phyloP scores from a whole-genome alignment of 2,888 invertebrate genomes.

The Chrysina gloriosa region DNA sequence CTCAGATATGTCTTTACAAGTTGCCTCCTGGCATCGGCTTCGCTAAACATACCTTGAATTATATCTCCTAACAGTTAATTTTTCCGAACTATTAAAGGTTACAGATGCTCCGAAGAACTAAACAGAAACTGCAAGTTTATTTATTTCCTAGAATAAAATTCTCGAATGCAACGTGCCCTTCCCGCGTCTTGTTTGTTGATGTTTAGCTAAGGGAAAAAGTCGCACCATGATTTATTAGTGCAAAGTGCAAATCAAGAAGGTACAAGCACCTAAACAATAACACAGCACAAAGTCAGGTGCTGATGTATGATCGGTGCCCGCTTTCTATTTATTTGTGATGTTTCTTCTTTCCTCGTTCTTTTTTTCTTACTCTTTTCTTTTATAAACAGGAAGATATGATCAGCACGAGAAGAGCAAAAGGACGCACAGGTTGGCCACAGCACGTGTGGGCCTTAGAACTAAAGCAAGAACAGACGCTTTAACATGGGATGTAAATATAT shows the following conservation, averaged over 20 bases:
- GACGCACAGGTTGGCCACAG: constrained; percentile 96
- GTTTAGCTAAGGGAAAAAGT: background rate
- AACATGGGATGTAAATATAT: constrained; percentile 54
- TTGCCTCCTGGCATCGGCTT: background rate
- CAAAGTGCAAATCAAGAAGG: constrained; percentile 12
- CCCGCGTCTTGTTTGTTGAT: background rate
- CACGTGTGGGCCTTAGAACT: constrained; percentile 94
- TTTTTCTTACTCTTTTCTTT: constrained; percentile 43
- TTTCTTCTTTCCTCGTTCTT: constrained; percentile 6
- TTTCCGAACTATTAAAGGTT: constrained; percentile 6
- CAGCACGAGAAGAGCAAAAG: constrained; percentile 62
- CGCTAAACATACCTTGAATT: constrained; percentile 2
- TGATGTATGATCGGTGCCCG: background rate
- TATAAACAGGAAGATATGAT: constrained; percentile 62
- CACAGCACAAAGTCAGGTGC: constrained; percentile 8
- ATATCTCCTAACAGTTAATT: background rate
- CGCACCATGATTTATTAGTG: constrained; percentile 6
- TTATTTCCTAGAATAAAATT: constrained; percentile 12
- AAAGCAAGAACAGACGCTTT: constrained; percentile 73
- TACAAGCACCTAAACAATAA: constrained; percentile 14
- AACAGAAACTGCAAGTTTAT: constrained; percentile 9
- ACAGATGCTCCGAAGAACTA: background rate
- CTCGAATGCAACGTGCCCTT: background rate
- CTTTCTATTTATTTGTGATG: constrained; percentile 19
- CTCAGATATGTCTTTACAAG: background rate